Conservation (phyloP, 2,113 vertebrate genomes). For the Numenius arquata region DNA sequence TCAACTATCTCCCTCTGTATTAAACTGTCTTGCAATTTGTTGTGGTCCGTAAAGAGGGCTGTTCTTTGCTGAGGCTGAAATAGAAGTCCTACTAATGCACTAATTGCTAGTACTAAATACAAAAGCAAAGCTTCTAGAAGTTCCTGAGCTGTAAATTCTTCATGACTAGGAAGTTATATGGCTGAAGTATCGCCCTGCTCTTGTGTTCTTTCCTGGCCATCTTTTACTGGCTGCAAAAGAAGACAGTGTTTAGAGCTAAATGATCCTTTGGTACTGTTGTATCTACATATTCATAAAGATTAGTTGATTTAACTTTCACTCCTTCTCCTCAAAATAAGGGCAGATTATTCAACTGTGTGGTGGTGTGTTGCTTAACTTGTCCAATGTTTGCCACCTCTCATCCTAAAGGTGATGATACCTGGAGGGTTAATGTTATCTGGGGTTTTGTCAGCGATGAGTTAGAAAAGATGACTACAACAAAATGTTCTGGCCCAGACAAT, state of each 20-base stretch:
- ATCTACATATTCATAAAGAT: background rate
- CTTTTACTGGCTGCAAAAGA: background rate
- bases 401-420: background rate
- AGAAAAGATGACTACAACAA: background rate
- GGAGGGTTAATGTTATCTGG: background rate
- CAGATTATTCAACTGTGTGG: background rate
- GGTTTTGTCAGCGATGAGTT: background rate
- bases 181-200: background rate
- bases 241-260: background rate
- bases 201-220: background rate
- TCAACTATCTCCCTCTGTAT: background rate
- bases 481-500: background rate
- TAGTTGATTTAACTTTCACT: background rate
- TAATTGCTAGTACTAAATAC: background rate
- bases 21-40: background rate
- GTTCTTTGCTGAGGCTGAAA: background rate
- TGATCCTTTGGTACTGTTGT: background rate
- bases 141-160: background rate
- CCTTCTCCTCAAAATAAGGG: background rate
- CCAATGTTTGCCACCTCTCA: background rate
- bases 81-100: background rate
- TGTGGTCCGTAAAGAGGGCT: background rate
- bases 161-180: background rate
- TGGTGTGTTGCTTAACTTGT: background rate
- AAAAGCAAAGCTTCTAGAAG: background rate